A percentile compares a stretch with the other conserved stretches of the same genome.
Conservation (phyloP, 2,888 invertebrate species). For the Scaptomyza reducta region DNA sequence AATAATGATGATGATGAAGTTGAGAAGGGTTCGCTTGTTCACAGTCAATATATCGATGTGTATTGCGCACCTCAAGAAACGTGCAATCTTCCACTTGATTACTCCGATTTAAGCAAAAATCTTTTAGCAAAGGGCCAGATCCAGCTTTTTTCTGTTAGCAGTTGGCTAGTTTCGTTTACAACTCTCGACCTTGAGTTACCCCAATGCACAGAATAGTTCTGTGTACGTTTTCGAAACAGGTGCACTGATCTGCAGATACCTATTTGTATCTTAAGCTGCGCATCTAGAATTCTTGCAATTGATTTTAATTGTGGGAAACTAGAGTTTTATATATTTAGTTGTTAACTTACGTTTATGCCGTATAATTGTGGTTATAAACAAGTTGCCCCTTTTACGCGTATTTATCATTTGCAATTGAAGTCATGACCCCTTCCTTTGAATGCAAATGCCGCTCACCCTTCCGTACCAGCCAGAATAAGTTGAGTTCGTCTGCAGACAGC, state of each 20-base stretch:
- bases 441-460: constrained; percentile 18
- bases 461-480: constrained; percentile 6
- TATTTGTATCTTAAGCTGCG: constrained; percentile 1
- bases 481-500: constrained; percentile 41
- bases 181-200: constrained; percentile 59
- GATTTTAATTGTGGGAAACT: constrained; percentile 59
- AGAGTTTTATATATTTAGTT: constrained; percentile 7
- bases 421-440: constrained; percentile 67
- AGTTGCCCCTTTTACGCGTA: constrained; percentile 24
- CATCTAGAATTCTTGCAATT: constrained; percentile 42
- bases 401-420: constrained; percentile 69
- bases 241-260: constrained; percentile 27
- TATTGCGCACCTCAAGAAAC: constrained; percentile 54
- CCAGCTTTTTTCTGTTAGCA: constrained; percentile 5
- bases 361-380: constrained; percentile 9
- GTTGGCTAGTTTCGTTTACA: constrained; percentile 21
- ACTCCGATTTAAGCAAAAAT: constrained; percentile 56
- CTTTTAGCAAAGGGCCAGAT: constrained; percentile 16
- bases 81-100: constrained; percentile 79
- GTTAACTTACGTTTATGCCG: constrained; percentile 28
- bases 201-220: constrained; percentile 64
- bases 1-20: constrained; percentile 72
- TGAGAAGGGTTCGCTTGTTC: constrained; percentile 71
- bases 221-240: constrained; percentile 51
- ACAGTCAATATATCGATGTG: constrained; percentile 54